Conservation (phyloP, 2,113 vertebrate genomes). For the Tamias sibiricus region DNA sequence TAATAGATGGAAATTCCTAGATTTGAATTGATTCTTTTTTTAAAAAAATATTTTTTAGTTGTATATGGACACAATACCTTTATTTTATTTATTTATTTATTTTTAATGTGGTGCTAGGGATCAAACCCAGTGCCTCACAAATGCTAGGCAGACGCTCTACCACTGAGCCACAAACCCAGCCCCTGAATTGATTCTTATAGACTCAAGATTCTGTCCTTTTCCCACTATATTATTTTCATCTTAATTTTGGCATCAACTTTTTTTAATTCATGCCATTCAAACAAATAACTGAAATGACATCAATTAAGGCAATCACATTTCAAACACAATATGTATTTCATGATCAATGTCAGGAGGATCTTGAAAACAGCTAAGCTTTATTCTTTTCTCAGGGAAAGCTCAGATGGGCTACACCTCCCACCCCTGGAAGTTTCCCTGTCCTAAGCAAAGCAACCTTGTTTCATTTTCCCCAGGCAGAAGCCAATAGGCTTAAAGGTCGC, state of each 20-base stretch:
- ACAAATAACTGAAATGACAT: not conserved
- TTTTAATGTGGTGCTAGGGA: too few relatives aligned
- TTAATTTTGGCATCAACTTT: constrained; percentile 22
- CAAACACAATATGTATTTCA: not conserved
- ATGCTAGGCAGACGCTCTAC: too few relatives aligned
- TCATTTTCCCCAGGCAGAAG: too few relatives aligned
- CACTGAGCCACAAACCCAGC: too few relatives aligned
- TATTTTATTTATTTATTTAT: too few relatives aligned
- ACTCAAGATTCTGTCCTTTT: not conserved
- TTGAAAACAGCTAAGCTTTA: constrained; percentile 39
- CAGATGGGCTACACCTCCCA: too few relatives aligned
- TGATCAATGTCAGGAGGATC: constrained; percentile 12
- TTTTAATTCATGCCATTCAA: constrained; percentile 4
- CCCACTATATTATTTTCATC: not conserved
- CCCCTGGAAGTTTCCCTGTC: too few relatives aligned
- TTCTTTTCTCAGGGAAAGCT: constrained; percentile 55
- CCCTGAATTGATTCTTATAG: not conserved
- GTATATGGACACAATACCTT: too few relatives aligned
- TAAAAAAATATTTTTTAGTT: too few relatives aligned
- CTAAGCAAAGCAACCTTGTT: too few relatives aligned
- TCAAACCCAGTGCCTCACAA: too few relatives aligned
- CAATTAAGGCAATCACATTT: not conserved
- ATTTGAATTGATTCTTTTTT: not conserved
- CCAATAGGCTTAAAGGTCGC: too few relatives aligned
- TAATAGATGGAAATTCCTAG: not conserved